These are phyloP conservation scores for Saturnia pavonia DNA, from an alignment of 2,888 invertebrate genomes.

Conservation along the genomic window DNA sequence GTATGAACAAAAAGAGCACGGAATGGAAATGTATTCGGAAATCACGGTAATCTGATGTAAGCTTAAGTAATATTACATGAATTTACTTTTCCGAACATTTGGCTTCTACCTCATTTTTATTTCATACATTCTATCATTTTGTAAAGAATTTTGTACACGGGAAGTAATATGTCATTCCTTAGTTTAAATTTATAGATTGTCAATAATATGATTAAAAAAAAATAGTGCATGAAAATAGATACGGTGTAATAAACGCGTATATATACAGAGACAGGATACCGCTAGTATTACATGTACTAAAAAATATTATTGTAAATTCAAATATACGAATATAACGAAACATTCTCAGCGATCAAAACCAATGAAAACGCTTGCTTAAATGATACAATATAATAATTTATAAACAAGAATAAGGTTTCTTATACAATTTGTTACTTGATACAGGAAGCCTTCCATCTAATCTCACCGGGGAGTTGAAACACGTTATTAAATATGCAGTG, in stretches of 20 bases:
- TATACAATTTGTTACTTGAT: background rate
- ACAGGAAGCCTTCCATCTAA: constrained; percentile 1
- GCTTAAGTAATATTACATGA: background rate
- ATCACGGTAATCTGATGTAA: background rate
- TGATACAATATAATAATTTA: background rate
- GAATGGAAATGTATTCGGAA: background rate
- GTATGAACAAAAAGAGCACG: background rate
- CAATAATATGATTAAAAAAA: too few species aligned
- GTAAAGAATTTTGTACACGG: background rate
- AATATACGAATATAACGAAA: too few species aligned
- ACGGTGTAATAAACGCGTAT: too few species aligned
- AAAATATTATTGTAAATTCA: background rate
- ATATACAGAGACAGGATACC: too few species aligned
- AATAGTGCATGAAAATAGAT: too few species aligned
- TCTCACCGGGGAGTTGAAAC: background rate
- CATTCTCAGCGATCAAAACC: background rate
- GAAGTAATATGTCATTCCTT: too few species aligned
- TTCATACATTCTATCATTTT: background rate
- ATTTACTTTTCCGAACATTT: background rate
- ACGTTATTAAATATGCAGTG: background rate
- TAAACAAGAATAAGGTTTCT: background rate
- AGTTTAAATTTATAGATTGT: too few species aligned
- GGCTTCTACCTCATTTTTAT: background rate
- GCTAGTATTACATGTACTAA: background rate
- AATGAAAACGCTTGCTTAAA: too few species aligned